These are phyloP conservation scores for Vespertilio murinus DNA, from an alignment of 2,797 vertebrate species.

Conservation along the genomic window DNA sequence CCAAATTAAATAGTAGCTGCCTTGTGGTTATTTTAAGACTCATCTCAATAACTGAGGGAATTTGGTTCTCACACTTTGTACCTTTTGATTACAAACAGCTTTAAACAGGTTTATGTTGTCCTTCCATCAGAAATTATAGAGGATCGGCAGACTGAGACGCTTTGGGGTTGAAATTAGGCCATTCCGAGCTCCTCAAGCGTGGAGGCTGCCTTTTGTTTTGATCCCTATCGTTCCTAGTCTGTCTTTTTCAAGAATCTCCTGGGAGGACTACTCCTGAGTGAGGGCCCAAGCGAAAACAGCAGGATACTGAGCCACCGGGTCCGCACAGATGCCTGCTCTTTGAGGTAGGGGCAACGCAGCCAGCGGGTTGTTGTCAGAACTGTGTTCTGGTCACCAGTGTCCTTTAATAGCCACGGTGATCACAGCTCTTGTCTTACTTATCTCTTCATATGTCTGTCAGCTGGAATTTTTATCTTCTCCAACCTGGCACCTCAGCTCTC, in stretches of 20 bases:
- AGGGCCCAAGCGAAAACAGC: background rate
- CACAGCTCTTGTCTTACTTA: background rate
- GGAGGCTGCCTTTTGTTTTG: conserved; percentile 41
- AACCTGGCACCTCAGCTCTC: background rate
- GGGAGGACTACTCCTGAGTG: background rate
- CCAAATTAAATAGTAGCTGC: conserved; percentile 66
- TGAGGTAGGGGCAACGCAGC: conserved; percentile 13
- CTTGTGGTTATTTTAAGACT: conserved; percentile 68
- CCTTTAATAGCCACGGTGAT: background rate
- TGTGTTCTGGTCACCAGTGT: background rate
- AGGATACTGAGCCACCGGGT: background rate
- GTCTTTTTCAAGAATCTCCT: conserved; percentile 18
- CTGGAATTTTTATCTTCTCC: background rate
- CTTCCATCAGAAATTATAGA: conserved; percentile 51
- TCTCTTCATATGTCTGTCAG: background rate
- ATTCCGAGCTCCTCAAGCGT: conserved; percentile 61
- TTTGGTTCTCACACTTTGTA: conserved; percentile 72
- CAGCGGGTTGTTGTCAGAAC: background rate
- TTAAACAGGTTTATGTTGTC: conserved; percentile 62
- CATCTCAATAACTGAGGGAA: conserved; percentile 40
- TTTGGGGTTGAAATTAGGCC: background rate
- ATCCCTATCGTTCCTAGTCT: conserved; percentile 1
- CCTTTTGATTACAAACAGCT: conserved; percentile 59
- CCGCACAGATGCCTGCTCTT: background rate
- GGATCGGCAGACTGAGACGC: background rate